Conservation (phyloP, 1,140 invertebrate species). For the Drosophila mayri region DNA sequence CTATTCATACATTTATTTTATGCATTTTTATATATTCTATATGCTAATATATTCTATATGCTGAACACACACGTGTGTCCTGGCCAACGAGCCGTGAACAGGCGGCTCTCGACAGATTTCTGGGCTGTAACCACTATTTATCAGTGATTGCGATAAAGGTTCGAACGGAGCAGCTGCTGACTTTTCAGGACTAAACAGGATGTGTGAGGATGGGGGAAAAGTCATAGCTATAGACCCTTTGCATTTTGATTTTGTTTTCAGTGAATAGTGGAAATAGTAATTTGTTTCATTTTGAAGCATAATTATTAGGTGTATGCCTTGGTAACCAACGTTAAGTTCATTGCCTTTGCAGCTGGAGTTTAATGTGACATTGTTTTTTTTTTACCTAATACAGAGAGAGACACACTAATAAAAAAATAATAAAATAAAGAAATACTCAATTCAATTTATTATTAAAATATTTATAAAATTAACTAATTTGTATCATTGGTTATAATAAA, state of each 20-base stretch:
- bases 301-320: slow-evolving; percentile 1
- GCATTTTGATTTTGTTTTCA: slow-evolving; percentile 25
- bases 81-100: slow-evolving; percentile 72
- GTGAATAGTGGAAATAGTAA: neutral
- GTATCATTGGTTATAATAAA: neutral
- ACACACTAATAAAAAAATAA: neutral
- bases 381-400: neutral
- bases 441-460: neutral
- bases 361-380: neutral
- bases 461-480: neutral
- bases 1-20: neutral
- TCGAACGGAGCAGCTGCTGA: slow-evolving; percentile 42
- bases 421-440: too few relatives aligned
- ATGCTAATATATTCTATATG: slow-evolving; percentile 48
- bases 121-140: slow-evolving; percentile 26
- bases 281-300: slow-evolving; percentile 7
- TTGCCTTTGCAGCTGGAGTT: neutral
- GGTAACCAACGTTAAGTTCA: neutral
- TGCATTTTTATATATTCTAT: slow-evolving; percentile 11
- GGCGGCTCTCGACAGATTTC: slow-evolving; percentile 62
- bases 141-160: slow-evolving; percentile 44
- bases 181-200: slow-evolving; percentile 37
- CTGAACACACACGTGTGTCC: slow-evolving; percentile 60
- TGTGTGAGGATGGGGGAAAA: neutral
- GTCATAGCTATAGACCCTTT: slow-evolving; percentile 10